These are phyloP conservation scores for Camponotus floridanus DNA, from an alignment of 1,140 invertebrate genomes.

Conservation along the genomic window DNA sequence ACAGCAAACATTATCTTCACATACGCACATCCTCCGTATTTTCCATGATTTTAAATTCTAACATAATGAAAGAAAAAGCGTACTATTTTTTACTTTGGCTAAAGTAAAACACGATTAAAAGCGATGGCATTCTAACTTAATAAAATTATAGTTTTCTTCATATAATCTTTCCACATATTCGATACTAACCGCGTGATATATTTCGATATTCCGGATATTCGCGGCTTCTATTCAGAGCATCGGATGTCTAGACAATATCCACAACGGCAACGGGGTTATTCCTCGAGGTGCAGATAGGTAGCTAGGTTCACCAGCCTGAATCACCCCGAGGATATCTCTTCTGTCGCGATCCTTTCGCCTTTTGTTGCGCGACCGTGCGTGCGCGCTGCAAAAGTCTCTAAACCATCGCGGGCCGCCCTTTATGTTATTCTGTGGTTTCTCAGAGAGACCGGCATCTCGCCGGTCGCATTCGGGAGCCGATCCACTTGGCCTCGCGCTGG, in stretches of 20 bases:
- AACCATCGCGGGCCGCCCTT: slow-evolving; percentile 59
- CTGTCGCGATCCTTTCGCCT: slow-evolving; percentile 19
- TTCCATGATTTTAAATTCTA: slow-evolving; percentile 14
- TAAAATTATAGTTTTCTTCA: not conserved
- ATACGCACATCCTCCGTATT: not conserved
- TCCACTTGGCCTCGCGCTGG: slow-evolving; percentile 57
- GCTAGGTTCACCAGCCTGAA: slow-evolving; percentile 39
- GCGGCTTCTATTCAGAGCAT: slow-evolving; percentile 68
- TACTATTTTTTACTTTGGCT: not conserved
- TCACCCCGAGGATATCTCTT: slow-evolving; percentile 33
- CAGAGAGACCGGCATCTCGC: slow-evolving; percentile 80
- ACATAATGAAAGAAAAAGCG: not conserved
- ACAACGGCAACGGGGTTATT: slow-evolving; percentile 41
- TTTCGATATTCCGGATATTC: slow-evolving; percentile 57
- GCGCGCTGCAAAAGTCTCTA: slow-evolving; percentile 28
- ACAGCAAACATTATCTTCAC: not conserved
- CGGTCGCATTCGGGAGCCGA: slow-evolving; percentile 48
- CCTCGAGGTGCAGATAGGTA: not conserved
- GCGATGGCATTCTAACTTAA: not conserved
- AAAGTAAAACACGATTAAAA: no score
- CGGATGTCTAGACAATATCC: slow-evolving; percentile 45
- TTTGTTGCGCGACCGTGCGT: slow-evolving; percentile 23
- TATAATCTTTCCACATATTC: no score
- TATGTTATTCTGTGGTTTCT: slow-evolving; percentile 84
- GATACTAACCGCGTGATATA: not conserved